phyloP scores from a whole-genome alignment of 1,140 invertebrate species.

The Brachionus asplanchnoidis region DNA sequence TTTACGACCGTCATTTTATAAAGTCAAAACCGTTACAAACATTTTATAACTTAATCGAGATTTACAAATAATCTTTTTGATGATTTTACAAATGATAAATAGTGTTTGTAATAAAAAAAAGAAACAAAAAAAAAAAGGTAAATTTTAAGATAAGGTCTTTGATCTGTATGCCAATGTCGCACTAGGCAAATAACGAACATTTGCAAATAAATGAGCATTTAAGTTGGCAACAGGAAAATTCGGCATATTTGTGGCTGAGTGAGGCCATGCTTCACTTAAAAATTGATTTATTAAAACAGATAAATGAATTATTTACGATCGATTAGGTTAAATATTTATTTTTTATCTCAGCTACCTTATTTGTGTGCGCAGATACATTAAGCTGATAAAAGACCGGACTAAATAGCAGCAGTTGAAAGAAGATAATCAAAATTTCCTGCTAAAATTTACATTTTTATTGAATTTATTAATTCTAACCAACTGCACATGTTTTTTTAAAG shows the following conservation, averaged over 20 bases:
- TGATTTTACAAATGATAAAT: conserved; percentile 40
- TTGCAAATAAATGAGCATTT: conserved; percentile 3
- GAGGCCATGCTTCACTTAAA: conserved; percentile 10
- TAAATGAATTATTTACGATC: not conserved
- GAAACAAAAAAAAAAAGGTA: not conserved
- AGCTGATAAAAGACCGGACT: not conserved
- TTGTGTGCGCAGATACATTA: not conserved
- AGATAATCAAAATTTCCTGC: not conserved
- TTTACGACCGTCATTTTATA: conserved; percentile 1
- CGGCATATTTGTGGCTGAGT: not conserved
- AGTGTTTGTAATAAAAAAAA: conserved; percentile 26
- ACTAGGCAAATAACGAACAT: not conserved
- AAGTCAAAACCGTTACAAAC: conserved; percentile 30
- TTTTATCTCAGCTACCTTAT: not conserved
- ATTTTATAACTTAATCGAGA: not conserved
- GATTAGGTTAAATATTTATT: not conserved
- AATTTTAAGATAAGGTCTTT: conserved; percentile 38
- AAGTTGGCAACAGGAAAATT: not conserved
- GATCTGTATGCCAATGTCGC: conserved; percentile 6
- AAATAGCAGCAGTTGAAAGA: not conserved
- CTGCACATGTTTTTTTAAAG: conserved; percentile 18
- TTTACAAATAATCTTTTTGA: conserved; percentile 36
- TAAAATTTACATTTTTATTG: not conserved
- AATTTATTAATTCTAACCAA: not conserved
- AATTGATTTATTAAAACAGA: conserved; percentile 4